A percentile compares a stretch with the other conserved stretches of the same genome.
Evolutionary conservation across 2,113 vertebrate genomes (phyloP).

Genomic region (Siniperca chuatsi): DNA sequence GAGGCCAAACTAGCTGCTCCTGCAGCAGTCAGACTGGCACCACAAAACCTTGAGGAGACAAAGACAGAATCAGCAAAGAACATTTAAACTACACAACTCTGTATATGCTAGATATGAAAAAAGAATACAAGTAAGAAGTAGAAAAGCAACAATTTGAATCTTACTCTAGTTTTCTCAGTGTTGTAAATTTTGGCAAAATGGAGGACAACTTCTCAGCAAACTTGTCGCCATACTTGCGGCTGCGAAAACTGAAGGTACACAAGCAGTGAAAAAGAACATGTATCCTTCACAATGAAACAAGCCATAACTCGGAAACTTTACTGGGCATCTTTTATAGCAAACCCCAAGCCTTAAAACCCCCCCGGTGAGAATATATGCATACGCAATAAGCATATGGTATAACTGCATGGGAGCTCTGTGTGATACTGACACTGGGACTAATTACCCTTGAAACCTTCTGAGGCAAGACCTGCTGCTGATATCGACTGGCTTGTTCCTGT

Average conservation of each 20-base stretch:
- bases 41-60: constrained; percentile 81
- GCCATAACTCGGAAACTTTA: too few species aligned
- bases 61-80: neutral
- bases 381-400: too few species aligned
- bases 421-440: too few species aligned
- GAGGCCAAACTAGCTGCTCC: constrained; percentile 84
- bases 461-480: neutral
- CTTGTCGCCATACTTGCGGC: constrained; percentile 87
- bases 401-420: too few species aligned
- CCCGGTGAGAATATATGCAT: too few species aligned
- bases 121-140: neutral
- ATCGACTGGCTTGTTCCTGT: too few species aligned
- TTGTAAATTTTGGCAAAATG: constrained; percentile 80
- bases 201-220: constrained; percentile 90
- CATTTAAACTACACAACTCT: neutral
- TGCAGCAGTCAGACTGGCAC: constrained; percentile 82
- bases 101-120: neutral
- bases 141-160: constrained; percentile 48
- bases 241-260: constrained; percentile 86
- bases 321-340: too few species aligned
- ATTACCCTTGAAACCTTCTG: neutral
- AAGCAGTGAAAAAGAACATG: neutral
- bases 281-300: neutral
- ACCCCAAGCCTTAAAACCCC: too few species aligned
- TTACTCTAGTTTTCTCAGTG: constrained; percentile 88